These are phyloP conservation scores for Drosophila seguyi DNA, from an alignment of 1,140 invertebrate genomes.

Conservation along the genomic window DNA sequence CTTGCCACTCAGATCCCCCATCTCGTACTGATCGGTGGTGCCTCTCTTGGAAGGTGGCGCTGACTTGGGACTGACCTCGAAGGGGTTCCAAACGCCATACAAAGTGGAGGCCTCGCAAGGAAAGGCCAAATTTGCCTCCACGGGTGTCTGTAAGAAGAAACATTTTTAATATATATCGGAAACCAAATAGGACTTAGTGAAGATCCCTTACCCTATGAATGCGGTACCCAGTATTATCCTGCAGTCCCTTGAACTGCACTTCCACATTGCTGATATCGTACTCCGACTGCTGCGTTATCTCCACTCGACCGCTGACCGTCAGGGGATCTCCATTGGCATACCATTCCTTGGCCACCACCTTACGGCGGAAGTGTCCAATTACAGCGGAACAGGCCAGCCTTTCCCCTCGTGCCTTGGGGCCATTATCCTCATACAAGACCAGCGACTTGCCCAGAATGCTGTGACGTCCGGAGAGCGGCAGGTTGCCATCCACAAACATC, in stretches of 20 bases:
- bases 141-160: slow-evolving; percentile 88
- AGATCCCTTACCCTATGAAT: slow-evolving; percentile 90
- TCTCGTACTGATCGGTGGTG: slow-evolving; percentile 93
- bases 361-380: slow-evolving; percentile 90
- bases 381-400: slow-evolving; percentile 95
- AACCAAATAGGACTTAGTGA: neutral
- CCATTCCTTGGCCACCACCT: slow-evolving; percentile 94
- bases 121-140: slow-evolving; percentile 93
- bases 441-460: slow-evolving; percentile 93
- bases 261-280: slow-evolving; percentile 93
- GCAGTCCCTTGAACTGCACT: slow-evolving; percentile 91
- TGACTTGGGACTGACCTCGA: slow-evolving; percentile 88
- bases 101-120: slow-evolving; percentile 94
- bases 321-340: slow-evolving; percentile 91
- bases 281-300: slow-evolving; percentile 93
- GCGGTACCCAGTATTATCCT: slow-evolving; percentile 90
- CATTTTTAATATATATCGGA: neutral
- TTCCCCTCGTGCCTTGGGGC: slow-evolving; percentile 93
- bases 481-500: slow-evolving; percentile 91
- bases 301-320: slow-evolving; percentile 90
- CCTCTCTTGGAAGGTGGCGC: slow-evolving; percentile 88
- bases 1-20: slow-evolving; percentile 96
- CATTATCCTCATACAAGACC: slow-evolving; percentile 95
- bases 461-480: slow-evolving; percentile 91
- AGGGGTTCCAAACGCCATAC: slow-evolving; percentile 94